A percentile compares a stretch with the other conserved stretches of the same genome.
These are phyloP conservation scores for Spheniscus humboldti DNA, from an alignment of 2,797 vertebrate species.

Conservation along the genomic window DNA sequence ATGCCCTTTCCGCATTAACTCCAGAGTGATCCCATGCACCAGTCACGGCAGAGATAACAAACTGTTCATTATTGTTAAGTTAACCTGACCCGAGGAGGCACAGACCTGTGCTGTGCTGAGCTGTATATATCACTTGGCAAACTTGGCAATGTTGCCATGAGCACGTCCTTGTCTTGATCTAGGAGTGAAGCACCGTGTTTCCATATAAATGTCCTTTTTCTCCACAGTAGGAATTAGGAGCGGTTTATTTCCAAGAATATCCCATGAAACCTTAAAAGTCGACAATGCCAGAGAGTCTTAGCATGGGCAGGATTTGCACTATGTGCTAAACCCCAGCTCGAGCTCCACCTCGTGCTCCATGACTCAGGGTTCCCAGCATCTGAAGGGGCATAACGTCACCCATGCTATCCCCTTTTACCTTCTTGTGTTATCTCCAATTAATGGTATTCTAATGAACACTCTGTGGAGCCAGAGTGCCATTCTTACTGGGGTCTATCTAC, in stretches of 20 bases:
- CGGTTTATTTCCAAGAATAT: not conserved
- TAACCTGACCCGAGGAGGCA: not conserved
- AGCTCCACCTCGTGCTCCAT: too few species aligned
- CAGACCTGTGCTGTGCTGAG: not conserved
- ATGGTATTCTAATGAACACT: not conserved
- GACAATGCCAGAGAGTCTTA: too few species aligned
- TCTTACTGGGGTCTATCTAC: not conserved
- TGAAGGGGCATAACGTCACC: not conserved
- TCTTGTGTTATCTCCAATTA: not conserved
- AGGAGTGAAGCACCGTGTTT: not conserved
- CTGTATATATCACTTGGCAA: not conserved
- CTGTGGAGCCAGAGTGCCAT: not conserved
- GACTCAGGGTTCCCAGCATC: not conserved
- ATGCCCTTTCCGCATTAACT: not conserved
- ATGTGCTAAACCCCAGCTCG: too few species aligned
- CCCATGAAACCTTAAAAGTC: not conserved
- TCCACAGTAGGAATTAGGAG: not conserved
- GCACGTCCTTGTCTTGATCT: not conserved
- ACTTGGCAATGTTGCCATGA: not conserved
- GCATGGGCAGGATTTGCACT: not conserved
- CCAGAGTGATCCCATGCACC: too few species aligned
- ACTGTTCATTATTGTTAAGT: not conserved
- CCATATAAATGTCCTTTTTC: not conserved
- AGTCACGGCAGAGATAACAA: not conserved
- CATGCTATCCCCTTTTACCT: not conserved